Evolutionary conservation across 2,113 vertebrate species (phyloP).

Genomic region (Pterophyllum scalare): DNA sequence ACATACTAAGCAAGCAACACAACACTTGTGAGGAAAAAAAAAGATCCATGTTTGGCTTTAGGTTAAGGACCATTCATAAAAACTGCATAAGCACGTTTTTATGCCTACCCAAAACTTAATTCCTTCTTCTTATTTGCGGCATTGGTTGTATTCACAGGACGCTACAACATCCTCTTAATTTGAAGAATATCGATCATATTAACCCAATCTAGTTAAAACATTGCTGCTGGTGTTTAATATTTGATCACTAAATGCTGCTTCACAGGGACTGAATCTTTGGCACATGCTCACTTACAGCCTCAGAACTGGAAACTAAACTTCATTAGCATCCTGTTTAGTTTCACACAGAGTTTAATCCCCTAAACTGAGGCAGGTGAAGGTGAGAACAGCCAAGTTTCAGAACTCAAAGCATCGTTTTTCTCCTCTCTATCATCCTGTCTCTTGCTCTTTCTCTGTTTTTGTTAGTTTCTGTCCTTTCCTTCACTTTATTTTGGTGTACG

Average conservation of each 20-base stretch:
- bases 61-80: neutral
- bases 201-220: constrained; percentile 53
- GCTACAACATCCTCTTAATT: neutral
- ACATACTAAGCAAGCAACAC: constrained; percentile 3
- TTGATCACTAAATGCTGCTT: constrained; percentile 72
- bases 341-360: constrained; percentile 15
- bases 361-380: constrained; percentile 34
- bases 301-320: constrained; percentile 55
- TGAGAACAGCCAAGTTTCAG: constrained; percentile 73
- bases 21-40: neutral
- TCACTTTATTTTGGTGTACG: constrained; percentile 69
- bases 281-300: constrained; percentile 54
- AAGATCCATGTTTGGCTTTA: neutral
- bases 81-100: neutral
- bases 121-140: constrained; percentile 7
- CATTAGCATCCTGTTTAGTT: constrained; percentile 51
- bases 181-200: constrained; percentile 33
- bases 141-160: neutral
- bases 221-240: constrained; percentile 69
- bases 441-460: constrained; percentile 21
- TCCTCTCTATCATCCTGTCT: constrained; percentile 36
- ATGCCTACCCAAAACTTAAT: neutral
- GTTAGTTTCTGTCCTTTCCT: constrained; percentile 40
- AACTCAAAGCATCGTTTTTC: constrained; percentile 69
- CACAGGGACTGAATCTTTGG: constrained; percentile 75